A percentile compares a stretch with the other conserved stretches of the same genome.
Conservation (phyloP, 2,113 vertebrate species). For the Triplophysa dalaica region DNA sequence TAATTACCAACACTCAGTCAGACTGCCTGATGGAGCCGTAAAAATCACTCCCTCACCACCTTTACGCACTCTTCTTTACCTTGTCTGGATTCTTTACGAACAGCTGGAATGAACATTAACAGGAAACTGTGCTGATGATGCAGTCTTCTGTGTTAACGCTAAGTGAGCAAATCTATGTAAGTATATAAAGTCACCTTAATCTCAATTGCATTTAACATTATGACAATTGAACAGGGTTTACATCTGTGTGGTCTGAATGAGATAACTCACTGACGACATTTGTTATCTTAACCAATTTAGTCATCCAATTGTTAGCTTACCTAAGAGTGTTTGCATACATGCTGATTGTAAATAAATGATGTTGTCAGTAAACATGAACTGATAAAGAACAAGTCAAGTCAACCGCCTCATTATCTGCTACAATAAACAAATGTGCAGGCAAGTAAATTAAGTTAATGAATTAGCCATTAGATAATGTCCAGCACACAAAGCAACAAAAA, state of each 20-base stretch:
- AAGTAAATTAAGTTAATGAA: background rate
- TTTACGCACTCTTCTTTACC: too few species aligned
- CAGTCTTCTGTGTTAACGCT: background rate
- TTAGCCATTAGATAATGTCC: background rate
- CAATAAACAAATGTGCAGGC: conserved; percentile 4
- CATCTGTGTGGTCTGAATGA: background rate
- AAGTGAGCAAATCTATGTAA: background rate
- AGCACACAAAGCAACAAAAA: background rate
- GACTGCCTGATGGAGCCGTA: background rate
- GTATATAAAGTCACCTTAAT: too few species aligned
- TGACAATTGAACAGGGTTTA: background rate
- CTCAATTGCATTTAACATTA: background rate
- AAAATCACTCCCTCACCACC: background rate
- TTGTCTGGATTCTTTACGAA: too few species aligned
- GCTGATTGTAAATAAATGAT: conserved; percentile 1
- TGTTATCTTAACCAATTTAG: background rate
- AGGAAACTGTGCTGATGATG: too few species aligned
- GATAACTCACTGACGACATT: background rate
- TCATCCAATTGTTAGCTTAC: background rate
- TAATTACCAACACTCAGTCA: conserved; percentile 15
- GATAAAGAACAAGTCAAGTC: conserved; percentile 3
- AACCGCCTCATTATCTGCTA: background rate
- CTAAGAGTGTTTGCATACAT: background rate
- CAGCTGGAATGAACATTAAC: too few species aligned
- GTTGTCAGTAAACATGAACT: background rate